Evolutionary conservation across 2,797 vertebrate species (phyloP).

Genomic region (Chaetophractus vellerosus): DNA sequence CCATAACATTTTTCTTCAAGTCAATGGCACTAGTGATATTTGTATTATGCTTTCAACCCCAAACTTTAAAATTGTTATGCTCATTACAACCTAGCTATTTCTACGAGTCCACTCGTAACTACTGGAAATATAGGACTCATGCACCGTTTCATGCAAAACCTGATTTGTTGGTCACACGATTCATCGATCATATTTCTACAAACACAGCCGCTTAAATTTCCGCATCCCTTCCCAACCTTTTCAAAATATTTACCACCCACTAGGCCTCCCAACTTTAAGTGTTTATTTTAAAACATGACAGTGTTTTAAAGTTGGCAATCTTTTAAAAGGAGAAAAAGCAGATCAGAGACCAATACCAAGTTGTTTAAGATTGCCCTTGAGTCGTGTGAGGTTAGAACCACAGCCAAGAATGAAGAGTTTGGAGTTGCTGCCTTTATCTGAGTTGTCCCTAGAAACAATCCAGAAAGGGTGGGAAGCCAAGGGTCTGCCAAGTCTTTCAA

Average conservation of each 20-base stretch:
- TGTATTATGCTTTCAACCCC: conserved; percentile 79
- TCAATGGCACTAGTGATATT: conserved; percentile 75
- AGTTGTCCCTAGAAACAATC: neutral
- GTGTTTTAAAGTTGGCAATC: conserved; percentile 38
- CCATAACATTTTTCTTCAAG: conserved; percentile 65
- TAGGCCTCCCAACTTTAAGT: conserved; percentile 9
- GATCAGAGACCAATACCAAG: conserved; percentile 14
- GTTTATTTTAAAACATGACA: conserved; percentile 58
- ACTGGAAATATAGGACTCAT: conserved; percentile 64
- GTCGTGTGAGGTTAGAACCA: conserved; percentile 8
- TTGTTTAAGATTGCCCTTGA: neutral
- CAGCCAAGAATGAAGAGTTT: conserved; percentile 20
- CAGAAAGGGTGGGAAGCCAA: neutral
- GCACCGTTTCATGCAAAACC: conserved; percentile 68
- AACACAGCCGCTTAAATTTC: conserved; percentile 64
- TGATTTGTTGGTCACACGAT: conserved; percentile 53
- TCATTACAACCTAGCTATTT: conserved; percentile 81
- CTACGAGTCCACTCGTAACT: conserved; percentile 66
- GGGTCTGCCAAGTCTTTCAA: conserved; percentile 18
- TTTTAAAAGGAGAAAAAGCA: conserved; percentile 5
- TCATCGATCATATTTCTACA: conserved; percentile 1
- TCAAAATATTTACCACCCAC: conserved; percentile 74
- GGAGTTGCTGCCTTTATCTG: neutral
- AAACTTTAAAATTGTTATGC: conserved; percentile 72
- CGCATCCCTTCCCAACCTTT: conserved; percentile 55